Base-by-base conservation (phyloP, 1,140 invertebrate species). In the Drosophila mojavensis region DNA sequence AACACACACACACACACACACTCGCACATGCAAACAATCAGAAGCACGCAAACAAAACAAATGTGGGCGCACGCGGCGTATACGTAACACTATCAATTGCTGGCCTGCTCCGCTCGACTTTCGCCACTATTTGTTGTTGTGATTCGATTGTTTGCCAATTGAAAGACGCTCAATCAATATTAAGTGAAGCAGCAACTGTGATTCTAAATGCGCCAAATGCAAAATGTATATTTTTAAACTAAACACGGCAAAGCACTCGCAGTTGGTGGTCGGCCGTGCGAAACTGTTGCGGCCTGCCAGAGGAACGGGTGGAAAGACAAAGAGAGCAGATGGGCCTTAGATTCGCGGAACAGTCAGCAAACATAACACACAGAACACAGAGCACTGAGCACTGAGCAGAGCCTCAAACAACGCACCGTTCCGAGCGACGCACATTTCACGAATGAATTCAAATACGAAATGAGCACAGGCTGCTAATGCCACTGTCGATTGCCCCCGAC, bases 391-490 rank as follows among this genome's bases (percentile, higher is more conserved):
- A 65, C 65, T 68, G 47, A 75, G 43, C 45, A 55, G 0, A 68
- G 33, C 36, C 17, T 36, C 48, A 20, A 10, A 48, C 54, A 71
- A 65, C 71, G 48, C n/a, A 75, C 66, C 80, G 75, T 81, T 76
- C 84, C 68, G 83, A 78, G 70, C 84, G 75, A 88, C 83, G 83
- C 84, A 88, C 83, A 83, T 83, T 88, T 88, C 84, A 79, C 83
- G 84, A 89, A 79, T 88, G 83, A 86, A 86, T 79, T 88, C 83
- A 86, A 83, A 86, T 88, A 79, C 83, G 76, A 88, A 88, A 88
- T 89, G 84, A 88, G 84, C 76, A 88, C 83, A 67, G 53, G 41
- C 75, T 63, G 71, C 47, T 28, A 41, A 66, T 13, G 51, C 36
- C 1, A n/a, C 28, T 33, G 15, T 36, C 58, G 15, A 47, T 47